phyloP scores from a whole-genome alignment of 1,140 invertebrate genomes.

The Drosophila ironensis region DNA sequence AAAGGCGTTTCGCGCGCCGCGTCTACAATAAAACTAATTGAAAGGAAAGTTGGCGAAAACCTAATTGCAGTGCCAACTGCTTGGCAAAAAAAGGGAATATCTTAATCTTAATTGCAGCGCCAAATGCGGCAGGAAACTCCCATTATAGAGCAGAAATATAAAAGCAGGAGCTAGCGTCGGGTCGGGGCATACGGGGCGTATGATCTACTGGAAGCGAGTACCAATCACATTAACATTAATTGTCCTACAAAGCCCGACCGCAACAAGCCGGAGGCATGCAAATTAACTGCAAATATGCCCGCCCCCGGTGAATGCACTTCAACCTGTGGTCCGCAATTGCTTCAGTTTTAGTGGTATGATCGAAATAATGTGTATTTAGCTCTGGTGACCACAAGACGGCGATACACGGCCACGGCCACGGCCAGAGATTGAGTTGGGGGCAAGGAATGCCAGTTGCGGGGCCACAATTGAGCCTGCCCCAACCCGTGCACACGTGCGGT shows the following conservation, averaged over 20 bases:
- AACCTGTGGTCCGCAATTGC: not conserved
- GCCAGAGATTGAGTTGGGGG: not conserved
- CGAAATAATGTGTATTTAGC: conserved; percentile 13
- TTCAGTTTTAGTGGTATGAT: not conserved
- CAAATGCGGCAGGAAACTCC: conserved; percentile 22
- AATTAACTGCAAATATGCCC: conserved; percentile 40
- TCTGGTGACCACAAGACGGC: conserved; percentile 11
- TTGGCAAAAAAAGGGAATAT: conserved; percentile 15
- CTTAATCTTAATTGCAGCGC: conserved; percentile 52
- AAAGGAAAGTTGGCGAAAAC: conserved; percentile 47
- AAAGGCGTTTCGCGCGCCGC: conserved; percentile 24
- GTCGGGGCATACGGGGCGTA: not conserved
- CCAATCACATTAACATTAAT: conserved; percentile 48
- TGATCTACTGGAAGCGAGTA: conserved; percentile 6
- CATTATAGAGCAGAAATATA: conserved; percentile 1
- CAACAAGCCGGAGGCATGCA: conserved; percentile 29
- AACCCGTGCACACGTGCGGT: conserved; percentile 20
- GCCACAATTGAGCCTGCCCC: conserved; percentile 7
- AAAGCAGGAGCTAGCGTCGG: conserved; percentile 1
- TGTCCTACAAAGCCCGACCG: conserved; percentile 29
- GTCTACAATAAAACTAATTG: conserved; percentile 66
- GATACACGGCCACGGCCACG: not conserved
- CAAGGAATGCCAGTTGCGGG: not conserved
- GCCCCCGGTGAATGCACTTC: not conserved
- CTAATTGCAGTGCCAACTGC: conserved; percentile 50